Percentiles rank a stretch among this genome's conserved stretches.
phyloP scores from a whole-genome alignment of 2,113 vertebrate genomes.

The Electrona antarctica region DNA sequence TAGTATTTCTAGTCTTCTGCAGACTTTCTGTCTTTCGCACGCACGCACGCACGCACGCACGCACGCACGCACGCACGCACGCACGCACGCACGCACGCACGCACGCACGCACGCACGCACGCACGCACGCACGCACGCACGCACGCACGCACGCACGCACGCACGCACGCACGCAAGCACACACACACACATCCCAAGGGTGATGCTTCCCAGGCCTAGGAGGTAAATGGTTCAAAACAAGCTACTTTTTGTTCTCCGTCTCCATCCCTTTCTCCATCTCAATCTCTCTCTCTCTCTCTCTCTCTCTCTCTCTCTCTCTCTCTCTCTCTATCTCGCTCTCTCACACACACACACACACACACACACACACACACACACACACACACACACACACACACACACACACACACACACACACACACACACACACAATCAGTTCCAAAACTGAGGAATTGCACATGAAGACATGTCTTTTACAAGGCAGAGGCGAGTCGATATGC shows the following conservation, averaged over 20 bases:
- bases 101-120: not conserved
- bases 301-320: not conserved
- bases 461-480: conserved; percentile 18
- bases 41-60: not conserved
- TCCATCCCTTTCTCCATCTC: not conserved
- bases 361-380: too few species aligned
- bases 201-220: conserved; percentile 11
- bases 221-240: not conserved
- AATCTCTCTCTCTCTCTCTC: not conserved
- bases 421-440: conserved; percentile 30
- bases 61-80: conserved; percentile 10
- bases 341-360: too few species aligned
- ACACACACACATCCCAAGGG: conserved; percentile 19
- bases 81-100: not conserved
- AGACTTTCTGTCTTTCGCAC: too few species aligned
- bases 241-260: conserved; percentile 6
- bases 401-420: too few species aligned
- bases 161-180: conserved; percentile 2
- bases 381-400: too few species aligned
- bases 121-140: not conserved
- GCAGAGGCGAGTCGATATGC: conserved; percentile 39
- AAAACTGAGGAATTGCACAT: conserved; percentile 51
- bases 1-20: conserved; percentile 10
- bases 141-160: not conserved
- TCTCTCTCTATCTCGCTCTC: too few species aligned